A percentile compares a stretch with the other conserved stretches of the same genome.
These are phyloP conservation scores for Bathynomus jamesi DNA, from an alignment of 1,140 invertebrate species.

Conservation along the genomic window DNA sequence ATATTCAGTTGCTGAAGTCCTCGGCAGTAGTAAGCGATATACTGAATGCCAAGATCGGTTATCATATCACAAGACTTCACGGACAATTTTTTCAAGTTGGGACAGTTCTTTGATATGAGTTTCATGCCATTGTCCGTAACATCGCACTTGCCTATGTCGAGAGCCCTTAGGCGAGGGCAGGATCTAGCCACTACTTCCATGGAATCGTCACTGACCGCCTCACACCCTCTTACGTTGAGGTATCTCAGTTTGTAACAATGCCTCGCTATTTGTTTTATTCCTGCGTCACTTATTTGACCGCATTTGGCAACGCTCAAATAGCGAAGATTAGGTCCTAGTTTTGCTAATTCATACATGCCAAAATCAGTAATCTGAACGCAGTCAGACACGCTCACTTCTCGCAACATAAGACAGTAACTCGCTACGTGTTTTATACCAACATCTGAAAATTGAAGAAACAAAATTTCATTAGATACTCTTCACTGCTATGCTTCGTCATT, in stretches of 20 bases:
- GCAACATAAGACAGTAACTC: conserved; percentile 70
- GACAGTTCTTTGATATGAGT: conserved; percentile 75
- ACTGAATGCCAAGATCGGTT: conserved; percentile 75
- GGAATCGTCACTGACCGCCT: conserved; percentile 81
- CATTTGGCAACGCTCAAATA: conserved; percentile 86
- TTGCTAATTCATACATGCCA: conserved; percentile 78
- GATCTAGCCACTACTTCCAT: conserved; percentile 71
- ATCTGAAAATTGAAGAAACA: conserved; percentile 49
- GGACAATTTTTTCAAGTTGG: conserved; percentile 80
- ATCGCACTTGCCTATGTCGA: conserved; percentile 88
- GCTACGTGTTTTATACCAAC: conserved; percentile 69
- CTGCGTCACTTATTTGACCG: conserved; percentile 73
- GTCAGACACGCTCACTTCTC: conserved; percentile 82
- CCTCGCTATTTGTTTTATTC: conserved; percentile 73
- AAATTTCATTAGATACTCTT: no score
- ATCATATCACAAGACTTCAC: conserved; percentile 81
- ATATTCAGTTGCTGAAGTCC: conserved; percentile 83
- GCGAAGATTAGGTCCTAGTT: conserved; percentile 69
- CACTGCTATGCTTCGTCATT: no score
- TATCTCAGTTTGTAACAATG: conserved; percentile 83
- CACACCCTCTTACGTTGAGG: conserved; percentile 81
- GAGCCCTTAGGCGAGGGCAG: conserved; percentile 69
- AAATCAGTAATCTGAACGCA: conserved; percentile 83
- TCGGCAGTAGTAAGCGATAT: conserved; percentile 69
- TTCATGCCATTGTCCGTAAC: conserved; percentile 77